These are phyloP conservation scores for Andrena haemorrhoa DNA, from an alignment of 2,888 invertebrate species.

Conservation along the genomic window DNA sequence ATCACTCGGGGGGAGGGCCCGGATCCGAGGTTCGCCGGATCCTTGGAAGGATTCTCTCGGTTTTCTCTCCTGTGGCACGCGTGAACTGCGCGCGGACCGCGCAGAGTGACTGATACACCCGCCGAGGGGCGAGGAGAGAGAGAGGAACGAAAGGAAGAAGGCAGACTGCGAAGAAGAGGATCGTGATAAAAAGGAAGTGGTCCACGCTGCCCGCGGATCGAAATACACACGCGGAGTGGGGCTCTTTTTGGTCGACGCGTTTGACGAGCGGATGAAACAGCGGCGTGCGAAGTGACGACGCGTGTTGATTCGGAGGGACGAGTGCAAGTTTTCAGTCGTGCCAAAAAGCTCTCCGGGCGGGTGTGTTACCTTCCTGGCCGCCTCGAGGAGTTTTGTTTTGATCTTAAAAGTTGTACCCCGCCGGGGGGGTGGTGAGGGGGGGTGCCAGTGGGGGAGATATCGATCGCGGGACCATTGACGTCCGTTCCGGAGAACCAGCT, in stretches of 20 bases:
- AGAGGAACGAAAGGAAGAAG: background rate
- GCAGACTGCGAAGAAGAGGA: slow-evolving; percentile 13
- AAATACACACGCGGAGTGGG: slow-evolving; percentile 21
- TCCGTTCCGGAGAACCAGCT: slow-evolving; percentile 73
- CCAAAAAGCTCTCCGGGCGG: slow-evolving; percentile 43
- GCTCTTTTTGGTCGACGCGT: slow-evolving; percentile 31
- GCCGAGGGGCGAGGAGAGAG: background rate
- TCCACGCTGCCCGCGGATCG: slow-evolving; percentile 21
- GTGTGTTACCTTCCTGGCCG: slow-evolving; percentile 10
- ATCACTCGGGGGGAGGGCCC: slow-evolving; percentile 11
- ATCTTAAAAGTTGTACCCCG: slow-evolving; percentile 66
- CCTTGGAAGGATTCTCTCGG: slow-evolving; percentile 25
- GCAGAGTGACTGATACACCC: slow-evolving; percentile 15
- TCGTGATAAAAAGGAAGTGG: slow-evolving; percentile 33
- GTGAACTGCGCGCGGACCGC: background rate
- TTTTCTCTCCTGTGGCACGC: background rate
- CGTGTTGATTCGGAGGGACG: slow-evolving; percentile 50
- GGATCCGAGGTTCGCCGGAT: slow-evolving; percentile 26
- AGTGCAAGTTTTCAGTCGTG: slow-evolving; percentile 56
- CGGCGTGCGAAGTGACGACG: slow-evolving; percentile 58
- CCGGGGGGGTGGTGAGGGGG: slow-evolving; percentile 29
- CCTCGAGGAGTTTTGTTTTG: slow-evolving; percentile 70
- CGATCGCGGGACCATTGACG: slow-evolving; percentile 77
- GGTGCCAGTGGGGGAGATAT: slow-evolving; percentile 70
- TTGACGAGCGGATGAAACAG: slow-evolving; percentile 43